Evolutionary conservation across 2,888 invertebrate genomes (phyloP), one percentile per base, ranked within the genome.

Genomic region (Diloba caeruleocephala): DNA sequence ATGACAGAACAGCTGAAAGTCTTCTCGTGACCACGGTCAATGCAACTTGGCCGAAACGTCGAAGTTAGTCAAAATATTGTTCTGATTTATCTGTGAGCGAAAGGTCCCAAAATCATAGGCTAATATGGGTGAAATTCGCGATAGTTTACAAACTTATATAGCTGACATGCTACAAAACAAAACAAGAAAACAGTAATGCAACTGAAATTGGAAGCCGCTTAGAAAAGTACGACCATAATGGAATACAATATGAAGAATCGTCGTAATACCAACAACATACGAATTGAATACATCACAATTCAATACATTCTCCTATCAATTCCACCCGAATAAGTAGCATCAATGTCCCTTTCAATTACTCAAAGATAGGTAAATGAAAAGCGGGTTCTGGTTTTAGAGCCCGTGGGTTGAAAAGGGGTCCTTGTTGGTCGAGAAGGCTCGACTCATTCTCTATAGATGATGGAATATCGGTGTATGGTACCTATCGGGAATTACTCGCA

Each of bases 341-440:
- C 85, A 88, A 89, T 87, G 88, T 85, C 83, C 82, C 79, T 83
- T 90, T 89, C 89, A 91, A 90, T 90, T 89, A 91, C 77, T 79
- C 78, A 81, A 81, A 87, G 87, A 87, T 88, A 86, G 84, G 81
- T 84, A 87, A 84, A 87, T 89, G 88, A 89, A 89, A 85, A 85
- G 86, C 82, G 80, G 80, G 74, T 75, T 76, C 80, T 84, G 84
- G 87, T 83, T 87, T 85, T 85, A 85, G 87, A 80, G 74, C 83
- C 80, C 80, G 63, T 62, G 79, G 83, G 87, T 84, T 78, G 77
- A 79, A 82, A 78, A 81, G 82, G 82, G 82, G 76, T 84, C 84
- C 82, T 85, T 79, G 83, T 79, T 77, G 76, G 77, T 73, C 80
- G 85, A 84, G 83, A 84, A 81, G 81, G 75, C 74, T 71, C 75